Evolutionary conservation across 2,797 vertebrate species (phyloP).

Genomic region (Hafferia zeledoni): DNA sequence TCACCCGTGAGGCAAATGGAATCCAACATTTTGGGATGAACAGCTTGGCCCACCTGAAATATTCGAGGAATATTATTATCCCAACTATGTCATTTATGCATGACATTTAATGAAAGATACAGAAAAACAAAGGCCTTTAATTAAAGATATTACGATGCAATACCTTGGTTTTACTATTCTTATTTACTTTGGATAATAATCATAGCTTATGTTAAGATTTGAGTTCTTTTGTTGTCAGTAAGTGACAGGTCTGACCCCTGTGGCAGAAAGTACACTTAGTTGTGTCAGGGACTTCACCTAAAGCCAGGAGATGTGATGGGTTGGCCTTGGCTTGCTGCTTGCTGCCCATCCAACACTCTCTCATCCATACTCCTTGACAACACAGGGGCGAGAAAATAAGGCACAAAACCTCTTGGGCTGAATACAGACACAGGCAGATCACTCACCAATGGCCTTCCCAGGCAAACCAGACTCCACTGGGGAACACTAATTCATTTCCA

Average conservation of each 20-base stretch:
- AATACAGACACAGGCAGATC: fast-evolving
- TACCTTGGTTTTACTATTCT: neutral
- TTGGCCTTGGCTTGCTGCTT: neutral
- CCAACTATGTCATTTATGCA: neutral
- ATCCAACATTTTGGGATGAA: fast-evolving
- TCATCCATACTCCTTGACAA: neutral
- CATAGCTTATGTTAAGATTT: fast-evolving
- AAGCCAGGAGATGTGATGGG: neutral
- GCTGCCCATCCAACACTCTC: neutral
- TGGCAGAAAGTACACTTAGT: neutral
- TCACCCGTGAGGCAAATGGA: neutral
- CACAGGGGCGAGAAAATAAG: neutral
- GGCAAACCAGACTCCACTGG: fast-evolving
- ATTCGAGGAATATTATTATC: neutral
- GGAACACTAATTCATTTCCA: neutral
- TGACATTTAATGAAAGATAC: neutral
- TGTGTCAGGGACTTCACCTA: neutral
- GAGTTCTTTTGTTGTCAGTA: neutral
- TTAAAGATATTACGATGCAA: neutral
- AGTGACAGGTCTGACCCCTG: neutral
- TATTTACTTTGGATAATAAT: neutral
- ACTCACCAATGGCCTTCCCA: fast-evolving
- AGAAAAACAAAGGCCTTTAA: neutral
- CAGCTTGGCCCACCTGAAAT: neutral
- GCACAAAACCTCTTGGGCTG: fast-evolving